Evolutionary conservation across 2,797 vertebrate species (phyloP).

Genomic region (Xenops minutus): DNA sequence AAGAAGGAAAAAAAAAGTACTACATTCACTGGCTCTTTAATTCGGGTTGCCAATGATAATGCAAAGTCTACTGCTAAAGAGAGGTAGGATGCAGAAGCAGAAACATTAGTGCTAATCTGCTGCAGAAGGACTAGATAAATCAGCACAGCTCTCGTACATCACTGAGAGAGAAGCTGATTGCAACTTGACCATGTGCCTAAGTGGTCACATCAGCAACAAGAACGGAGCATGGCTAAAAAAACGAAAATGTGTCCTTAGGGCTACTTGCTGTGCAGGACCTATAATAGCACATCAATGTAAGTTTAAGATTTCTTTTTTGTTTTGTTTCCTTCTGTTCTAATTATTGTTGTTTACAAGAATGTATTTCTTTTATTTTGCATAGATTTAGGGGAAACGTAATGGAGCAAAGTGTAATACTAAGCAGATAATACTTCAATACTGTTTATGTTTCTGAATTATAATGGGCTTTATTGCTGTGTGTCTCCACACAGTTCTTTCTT

Average conservation of each 20-base stretch:
- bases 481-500: neutral
- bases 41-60: constrained; percentile 77
- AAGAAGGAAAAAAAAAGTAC: constrained; percentile 65
- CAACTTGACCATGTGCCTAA: constrained; percentile 82
- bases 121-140: constrained; percentile 78
- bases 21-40: constrained; percentile 77
- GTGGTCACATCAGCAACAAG: constrained; percentile 75
- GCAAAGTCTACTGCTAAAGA: constrained; percentile 62
- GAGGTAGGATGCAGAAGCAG: constrained; percentile 78
- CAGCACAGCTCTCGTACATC: constrained; percentile 77
- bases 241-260: constrained; percentile 71
- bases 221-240: constrained; percentile 75
- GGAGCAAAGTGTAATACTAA: constrained; percentile 11
- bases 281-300: constrained; percentile 76
- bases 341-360: constrained; percentile 36
- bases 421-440: constrained; percentile 42
- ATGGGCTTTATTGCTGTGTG: constrained; percentile 2
- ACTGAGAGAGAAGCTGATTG: constrained; percentile 76
- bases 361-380: constrained; percentile 45
- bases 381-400: constrained; percentile 17
- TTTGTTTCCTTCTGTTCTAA: constrained; percentile 35
- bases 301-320: constrained; percentile 67
- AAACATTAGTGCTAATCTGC: constrained; percentile 79
- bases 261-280: constrained; percentile 69
- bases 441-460: constrained; percentile 54